phyloP scores from a whole-genome alignment of 2,888 invertebrate species.

The Habrosyne pyritoides region DNA sequence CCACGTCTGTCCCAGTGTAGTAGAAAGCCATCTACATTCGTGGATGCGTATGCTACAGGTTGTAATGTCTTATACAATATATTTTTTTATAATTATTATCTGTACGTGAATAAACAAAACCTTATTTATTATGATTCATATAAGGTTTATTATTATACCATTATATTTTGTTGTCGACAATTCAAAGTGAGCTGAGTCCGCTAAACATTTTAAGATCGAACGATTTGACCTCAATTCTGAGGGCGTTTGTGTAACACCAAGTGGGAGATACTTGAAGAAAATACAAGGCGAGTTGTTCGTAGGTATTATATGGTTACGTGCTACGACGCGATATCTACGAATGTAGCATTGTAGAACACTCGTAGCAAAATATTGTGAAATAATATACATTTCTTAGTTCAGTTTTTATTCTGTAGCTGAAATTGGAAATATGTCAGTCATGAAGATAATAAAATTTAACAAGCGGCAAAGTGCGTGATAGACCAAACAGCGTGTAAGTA shows the following conservation, averaged over 20 bases:
- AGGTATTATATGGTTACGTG: conserved; percentile 25
- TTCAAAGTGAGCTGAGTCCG: too few species aligned
- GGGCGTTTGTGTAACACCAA: conserved; percentile 29
- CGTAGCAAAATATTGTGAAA: not conserved
- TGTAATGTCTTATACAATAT: too few species aligned
- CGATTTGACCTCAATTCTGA: conserved; percentile 21
- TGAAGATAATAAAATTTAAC: too few species aligned
- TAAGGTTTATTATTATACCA: not conserved
- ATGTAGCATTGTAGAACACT: not conserved
- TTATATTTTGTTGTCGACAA: not conserved
- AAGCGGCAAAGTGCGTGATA: too few species aligned
- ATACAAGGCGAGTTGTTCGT: conserved; percentile 27
- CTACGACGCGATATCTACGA: conserved; percentile 25
- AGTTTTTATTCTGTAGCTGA: not conserved
- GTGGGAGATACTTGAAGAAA: conserved; percentile 33
- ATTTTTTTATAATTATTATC: too few species aligned
- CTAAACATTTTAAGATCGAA: conserved; percentile 17
- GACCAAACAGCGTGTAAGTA: too few species aligned
- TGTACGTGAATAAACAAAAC: too few species aligned
- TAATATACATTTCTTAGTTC: too few species aligned
- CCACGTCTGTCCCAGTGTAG: too few species aligned
- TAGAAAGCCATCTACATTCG: too few species aligned
- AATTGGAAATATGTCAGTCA: not conserved
- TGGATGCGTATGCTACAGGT: too few species aligned
- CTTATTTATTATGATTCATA: too few species aligned